Percentiles rank a stretch among this genome's conserved stretches.
Evolutionary conservation across 2,113 vertebrate species (phyloP).

Genomic region (Laterallus jamaicensis): DNA sequence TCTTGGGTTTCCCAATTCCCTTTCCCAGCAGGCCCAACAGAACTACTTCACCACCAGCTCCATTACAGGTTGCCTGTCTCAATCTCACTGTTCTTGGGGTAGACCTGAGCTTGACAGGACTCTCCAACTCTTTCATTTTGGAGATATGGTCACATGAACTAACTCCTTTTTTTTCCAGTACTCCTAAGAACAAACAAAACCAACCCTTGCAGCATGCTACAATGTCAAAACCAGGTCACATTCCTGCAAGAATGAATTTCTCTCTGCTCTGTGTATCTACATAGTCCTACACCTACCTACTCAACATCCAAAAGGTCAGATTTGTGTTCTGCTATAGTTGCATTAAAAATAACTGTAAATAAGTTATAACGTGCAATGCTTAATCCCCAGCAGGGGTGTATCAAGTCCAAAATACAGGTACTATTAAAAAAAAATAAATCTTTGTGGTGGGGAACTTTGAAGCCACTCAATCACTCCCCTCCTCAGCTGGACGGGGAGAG

Average conservation of each 20-base stretch:
- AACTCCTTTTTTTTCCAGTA: background rate
- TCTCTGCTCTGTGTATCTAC: background rate
- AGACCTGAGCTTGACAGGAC: background rate
- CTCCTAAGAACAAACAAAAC: background rate
- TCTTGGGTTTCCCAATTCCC: background rate
- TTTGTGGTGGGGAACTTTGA: background rate
- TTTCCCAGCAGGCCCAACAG: background rate
- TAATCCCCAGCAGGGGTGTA: rapidly evolving
- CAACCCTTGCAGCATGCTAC: background rate
- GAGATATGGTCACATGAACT: background rate
- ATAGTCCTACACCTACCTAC: background rate
- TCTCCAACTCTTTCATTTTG: background rate
- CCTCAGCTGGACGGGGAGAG: background rate
- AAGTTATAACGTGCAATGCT: background rate
- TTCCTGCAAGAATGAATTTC: background rate
- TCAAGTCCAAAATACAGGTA: background rate
- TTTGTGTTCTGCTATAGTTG: background rate
- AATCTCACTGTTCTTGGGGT: background rate
- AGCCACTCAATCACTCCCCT: background rate
- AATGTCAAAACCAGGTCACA: background rate
- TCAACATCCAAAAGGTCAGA: background rate
- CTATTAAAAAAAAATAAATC: too few species aligned
- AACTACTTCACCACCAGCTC: rapidly evolving
- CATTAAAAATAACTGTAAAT: background rate
- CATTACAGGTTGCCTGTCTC: background rate